Percentiles rank a stretch among this genome's conserved stretches.
These are phyloP conservation scores for Myoxocephalus aenaeus DNA, from an alignment of 2,797 vertebrate species.

Conservation along the genomic window DNA sequence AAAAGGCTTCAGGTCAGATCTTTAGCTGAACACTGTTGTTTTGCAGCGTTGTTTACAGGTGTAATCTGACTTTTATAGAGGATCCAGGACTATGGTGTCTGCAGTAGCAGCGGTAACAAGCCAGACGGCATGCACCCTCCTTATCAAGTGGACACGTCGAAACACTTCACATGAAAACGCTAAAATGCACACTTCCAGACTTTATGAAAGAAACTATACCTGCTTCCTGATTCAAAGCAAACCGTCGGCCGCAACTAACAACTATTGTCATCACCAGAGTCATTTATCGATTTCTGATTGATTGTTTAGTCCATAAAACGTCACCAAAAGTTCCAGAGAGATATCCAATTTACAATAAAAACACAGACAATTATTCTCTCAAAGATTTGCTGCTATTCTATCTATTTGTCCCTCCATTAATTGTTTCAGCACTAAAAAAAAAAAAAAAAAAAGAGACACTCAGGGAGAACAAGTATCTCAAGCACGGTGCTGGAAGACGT, in stretches of 20 bases:
- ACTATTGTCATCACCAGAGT: neutral
- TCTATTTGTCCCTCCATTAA: neutral
- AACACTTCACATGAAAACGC: constrained; percentile 3
- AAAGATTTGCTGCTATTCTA: too few relatives aligned
- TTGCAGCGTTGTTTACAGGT: constrained; percentile 20
- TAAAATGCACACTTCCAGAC: constrained; percentile 5
- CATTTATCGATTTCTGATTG: neutral
- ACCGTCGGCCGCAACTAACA: neutral
- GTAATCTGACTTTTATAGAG: constrained; percentile 24
- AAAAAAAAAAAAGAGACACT: neutral
- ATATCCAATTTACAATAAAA: constrained; percentile 9
- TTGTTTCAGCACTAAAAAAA: neutral
- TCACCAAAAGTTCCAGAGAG: neutral
- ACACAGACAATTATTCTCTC: too few relatives aligned
- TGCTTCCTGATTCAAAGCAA: neutral
- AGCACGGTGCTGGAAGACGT: neutral
- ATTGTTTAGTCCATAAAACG: neutral
- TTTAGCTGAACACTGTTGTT: constrained; percentile 14
- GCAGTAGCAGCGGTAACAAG: neutral
- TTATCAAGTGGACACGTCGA: neutral
- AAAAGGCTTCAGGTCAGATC: constrained; percentile 15
- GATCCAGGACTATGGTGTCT: neutral
- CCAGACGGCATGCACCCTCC: neutral
- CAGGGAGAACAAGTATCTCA: neutral
- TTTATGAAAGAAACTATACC: neutral